Conservation (phyloP, 2,797 vertebrate species). For the Zenarchopterus dispar region DNA sequence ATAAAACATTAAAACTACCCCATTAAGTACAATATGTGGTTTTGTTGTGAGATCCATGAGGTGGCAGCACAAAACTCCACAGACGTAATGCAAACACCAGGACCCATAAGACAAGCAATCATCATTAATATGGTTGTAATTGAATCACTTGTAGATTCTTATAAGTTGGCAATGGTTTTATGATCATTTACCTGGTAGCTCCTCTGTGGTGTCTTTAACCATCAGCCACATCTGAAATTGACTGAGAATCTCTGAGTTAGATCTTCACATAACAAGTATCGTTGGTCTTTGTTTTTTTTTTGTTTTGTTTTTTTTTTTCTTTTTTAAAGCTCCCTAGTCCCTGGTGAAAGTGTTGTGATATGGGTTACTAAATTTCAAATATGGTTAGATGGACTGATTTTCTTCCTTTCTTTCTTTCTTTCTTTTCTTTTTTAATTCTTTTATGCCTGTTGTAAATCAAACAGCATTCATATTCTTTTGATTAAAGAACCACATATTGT, state of each 20-base stretch:
- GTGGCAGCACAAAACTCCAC: conserved; percentile 47
- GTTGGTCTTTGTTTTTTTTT: conserved; percentile 11
- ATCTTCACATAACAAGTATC: conserved; percentile 18
- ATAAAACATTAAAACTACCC: conserved; percentile 57
- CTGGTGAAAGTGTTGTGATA: not conserved
- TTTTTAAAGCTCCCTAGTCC: too few species aligned
- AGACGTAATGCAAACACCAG: conserved; percentile 69
- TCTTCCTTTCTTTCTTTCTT: not conserved
- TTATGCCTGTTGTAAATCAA: not conserved
- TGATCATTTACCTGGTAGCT: conserved; percentile 52
- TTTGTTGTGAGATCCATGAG: conserved; percentile 53
- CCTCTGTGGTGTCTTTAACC: conserved; percentile 51
- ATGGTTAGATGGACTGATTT: not conserved
- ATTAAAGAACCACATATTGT: conserved; percentile 8
- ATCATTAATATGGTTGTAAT: conserved; percentile 73
- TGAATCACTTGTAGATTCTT: conserved; percentile 66
- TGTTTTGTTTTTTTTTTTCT: not conserved
- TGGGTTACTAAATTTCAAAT: conserved; percentile 20
- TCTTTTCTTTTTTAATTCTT: too few species aligned
- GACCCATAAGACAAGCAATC: conserved; percentile 61
- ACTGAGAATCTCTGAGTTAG: conserved; percentile 22
- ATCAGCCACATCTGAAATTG: conserved; percentile 54
- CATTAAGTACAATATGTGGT: conserved; percentile 48
- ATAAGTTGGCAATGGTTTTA: conserved; percentile 33
- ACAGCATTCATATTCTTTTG: conserved; percentile 5